Conservation (phyloP, 2,888 invertebrate species). For the Tethea ocularis region DNA sequence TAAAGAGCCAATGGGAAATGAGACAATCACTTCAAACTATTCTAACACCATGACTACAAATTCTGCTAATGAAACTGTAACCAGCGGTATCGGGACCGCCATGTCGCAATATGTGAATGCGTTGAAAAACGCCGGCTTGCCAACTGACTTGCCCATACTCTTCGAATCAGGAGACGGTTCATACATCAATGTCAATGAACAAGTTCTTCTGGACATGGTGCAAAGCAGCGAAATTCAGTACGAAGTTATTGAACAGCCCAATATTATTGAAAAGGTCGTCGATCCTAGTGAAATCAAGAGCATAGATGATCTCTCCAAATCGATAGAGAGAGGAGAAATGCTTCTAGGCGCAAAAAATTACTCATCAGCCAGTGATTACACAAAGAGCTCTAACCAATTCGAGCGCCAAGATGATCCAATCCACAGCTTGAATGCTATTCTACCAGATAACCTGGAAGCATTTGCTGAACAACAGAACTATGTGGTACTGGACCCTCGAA, state of each 20-base stretch:
- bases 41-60: slow-evolving; percentile 51
- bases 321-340: slow-evolving; percentile 76
- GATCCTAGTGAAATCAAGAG: slow-evolving; percentile 80
- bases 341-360: slow-evolving; percentile 63
- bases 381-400: slow-evolving; percentile 57
- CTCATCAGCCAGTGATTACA: slow-evolving; percentile 47
- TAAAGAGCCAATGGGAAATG: slow-evolving; percentile 61
- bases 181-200: slow-evolving; percentile 86
- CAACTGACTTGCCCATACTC: slow-evolving; percentile 82
- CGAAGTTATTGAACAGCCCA: slow-evolving; percentile 80
- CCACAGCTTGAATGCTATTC: slow-evolving; percentile 68
- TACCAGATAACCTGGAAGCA: slow-evolving; percentile 74
- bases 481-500: slow-evolving; percentile 64
- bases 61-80: slow-evolving; percentile 45
- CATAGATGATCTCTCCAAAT: slow-evolving; percentile 78
- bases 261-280: slow-evolving; percentile 77
- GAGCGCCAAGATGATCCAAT: slow-evolving; percentile 66
- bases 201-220: slow-evolving; percentile 83
- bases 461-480: slow-evolving; percentile 74
- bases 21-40: slow-evolving; percentile 63
- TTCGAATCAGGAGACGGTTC: slow-evolving; percentile 86
- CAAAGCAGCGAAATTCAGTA: slow-evolving; percentile 81
- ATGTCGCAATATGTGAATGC: slow-evolving; percentile 81
- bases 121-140: slow-evolving; percentile 73
- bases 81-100: slow-evolving; percentile 62